Evolutionary conservation across 1,140 invertebrate genomes (phyloP), one percentile per base, ranked within the genome.

Genomic region (Papilio aristodemus): DNA sequence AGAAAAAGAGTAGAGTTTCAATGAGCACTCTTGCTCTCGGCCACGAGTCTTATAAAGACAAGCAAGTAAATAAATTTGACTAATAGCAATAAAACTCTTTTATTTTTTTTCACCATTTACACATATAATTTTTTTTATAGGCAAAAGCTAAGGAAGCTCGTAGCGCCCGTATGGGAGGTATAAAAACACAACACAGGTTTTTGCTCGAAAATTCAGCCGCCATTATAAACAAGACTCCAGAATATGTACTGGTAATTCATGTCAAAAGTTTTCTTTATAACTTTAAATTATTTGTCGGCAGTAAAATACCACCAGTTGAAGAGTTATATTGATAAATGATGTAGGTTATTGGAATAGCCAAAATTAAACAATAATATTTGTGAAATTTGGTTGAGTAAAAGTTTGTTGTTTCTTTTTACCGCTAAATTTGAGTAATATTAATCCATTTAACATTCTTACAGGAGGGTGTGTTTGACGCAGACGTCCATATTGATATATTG

Each of bases 151-250:
- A 92, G 75, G 92, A 93, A 72, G 80, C 85, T 60, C 86, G 93
- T 54, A 90, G 86, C 46, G 79, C 80, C 27, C 87, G 94, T 70
- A 80, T 92, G 73, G 84, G 83, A 64, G 81, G 79, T 25, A 70
- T 95, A 10, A 93, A 92, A 77, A 85, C 92, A 7, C 93, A 93
- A 19, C 93, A 95, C 74, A 92, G 92, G 69, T 94, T 94, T 79
- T 81, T 96, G 11, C 85, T 95, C 43, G 95, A 95, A 73, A 92
- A 93, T 68, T 93, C 92, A 37, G 93, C 94, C n/a, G 86, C 91
- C 17, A 91, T 93, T 73, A 84, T 94, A 57, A 92, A 93, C 73
- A 84, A 92, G 46, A 89, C 93, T 4, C 73, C 86, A 17, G 92
- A 93, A 37, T 91, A 93, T 69, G 86, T 95, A 0, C 87, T 95